Conservation (phyloP, 1,140 invertebrate genomes). For the Drosophila prosaltans region DNA sequence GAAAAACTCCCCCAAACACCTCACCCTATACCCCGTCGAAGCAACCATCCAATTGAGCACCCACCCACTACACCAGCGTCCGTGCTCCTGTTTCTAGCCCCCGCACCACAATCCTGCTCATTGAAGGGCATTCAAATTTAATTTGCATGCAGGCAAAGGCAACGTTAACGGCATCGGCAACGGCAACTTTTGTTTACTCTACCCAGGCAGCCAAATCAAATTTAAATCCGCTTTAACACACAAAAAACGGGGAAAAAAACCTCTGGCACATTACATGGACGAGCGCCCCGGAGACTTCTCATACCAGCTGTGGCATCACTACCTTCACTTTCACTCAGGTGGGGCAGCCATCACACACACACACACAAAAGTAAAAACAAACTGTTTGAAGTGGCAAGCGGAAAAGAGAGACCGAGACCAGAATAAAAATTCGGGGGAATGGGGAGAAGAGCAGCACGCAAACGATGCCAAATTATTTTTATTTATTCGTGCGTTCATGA, state of each 20-base stretch:
- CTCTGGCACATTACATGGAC: slow-evolving; percentile 16
- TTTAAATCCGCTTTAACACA: slow-evolving; percentile 49
- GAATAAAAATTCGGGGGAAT: not conserved
- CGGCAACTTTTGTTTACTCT: slow-evolving; percentile 67
- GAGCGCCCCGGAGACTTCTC: not conserved
- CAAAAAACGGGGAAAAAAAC: not conserved
- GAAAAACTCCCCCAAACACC: too few species aligned
- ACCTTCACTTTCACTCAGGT: slow-evolving; percentile 31
- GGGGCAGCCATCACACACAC: slow-evolving; percentile 15
- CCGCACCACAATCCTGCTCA: slow-evolving; percentile 29
- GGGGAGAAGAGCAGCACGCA: not conserved
- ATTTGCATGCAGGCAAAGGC: slow-evolving; percentile 72
- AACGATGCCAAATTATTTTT: slow-evolving; percentile 69
- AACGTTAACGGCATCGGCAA: not conserved
- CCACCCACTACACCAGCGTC: not conserved
- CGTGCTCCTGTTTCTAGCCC: too few species aligned
- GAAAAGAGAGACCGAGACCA: not conserved
- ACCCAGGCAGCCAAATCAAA: slow-evolving; percentile 48
- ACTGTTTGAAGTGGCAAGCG: slow-evolving; percentile 64
- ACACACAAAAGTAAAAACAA: slow-evolving; percentile 19
- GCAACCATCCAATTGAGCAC: not conserved
- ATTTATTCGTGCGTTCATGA: slow-evolving; percentile 74
- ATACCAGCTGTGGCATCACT: not conserved
- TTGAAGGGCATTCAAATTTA: slow-evolving; percentile 80
- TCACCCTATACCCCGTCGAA: not conserved